Conservation (phyloP, 2,113 vertebrate species). For the Pteruthius melanotis region DNA sequence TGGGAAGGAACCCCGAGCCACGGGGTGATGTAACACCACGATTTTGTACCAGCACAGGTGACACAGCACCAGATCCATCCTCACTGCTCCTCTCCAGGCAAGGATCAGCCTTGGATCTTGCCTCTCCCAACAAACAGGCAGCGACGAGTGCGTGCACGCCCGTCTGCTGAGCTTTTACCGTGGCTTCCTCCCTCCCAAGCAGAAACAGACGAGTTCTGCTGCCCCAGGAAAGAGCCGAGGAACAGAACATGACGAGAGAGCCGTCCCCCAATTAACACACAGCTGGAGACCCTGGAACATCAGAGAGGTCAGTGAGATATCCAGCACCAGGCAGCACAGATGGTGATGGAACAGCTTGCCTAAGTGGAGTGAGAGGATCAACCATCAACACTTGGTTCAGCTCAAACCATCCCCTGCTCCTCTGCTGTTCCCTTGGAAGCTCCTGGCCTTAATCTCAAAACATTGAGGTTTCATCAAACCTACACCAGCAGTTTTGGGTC, state of each 20-base stretch:
- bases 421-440: background rate
- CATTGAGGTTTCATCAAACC: background rate
- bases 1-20: background rate
- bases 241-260: background rate
- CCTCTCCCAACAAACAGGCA: background rate
- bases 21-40: rapidly evolving
- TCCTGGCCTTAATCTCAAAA: background rate
- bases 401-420: background rate
- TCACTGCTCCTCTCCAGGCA: background rate
- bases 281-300: background rate
- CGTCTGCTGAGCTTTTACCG: rapidly evolving
- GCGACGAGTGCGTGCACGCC: background rate
- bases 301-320: background rate
- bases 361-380: background rate
- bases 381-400: background rate
- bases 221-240: background rate
- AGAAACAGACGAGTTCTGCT: rapidly evolving
- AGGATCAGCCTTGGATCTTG: background rate
- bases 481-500: background rate
- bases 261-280: background rate
- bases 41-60: background rate
- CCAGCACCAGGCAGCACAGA: rapidly evolving
- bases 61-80: background rate
- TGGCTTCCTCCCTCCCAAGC: background rate
- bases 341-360: background rate